phyloP scores from a whole-genome alignment of 2,797 vertebrate genomes.

The Sebastes melanostomus region DNA sequence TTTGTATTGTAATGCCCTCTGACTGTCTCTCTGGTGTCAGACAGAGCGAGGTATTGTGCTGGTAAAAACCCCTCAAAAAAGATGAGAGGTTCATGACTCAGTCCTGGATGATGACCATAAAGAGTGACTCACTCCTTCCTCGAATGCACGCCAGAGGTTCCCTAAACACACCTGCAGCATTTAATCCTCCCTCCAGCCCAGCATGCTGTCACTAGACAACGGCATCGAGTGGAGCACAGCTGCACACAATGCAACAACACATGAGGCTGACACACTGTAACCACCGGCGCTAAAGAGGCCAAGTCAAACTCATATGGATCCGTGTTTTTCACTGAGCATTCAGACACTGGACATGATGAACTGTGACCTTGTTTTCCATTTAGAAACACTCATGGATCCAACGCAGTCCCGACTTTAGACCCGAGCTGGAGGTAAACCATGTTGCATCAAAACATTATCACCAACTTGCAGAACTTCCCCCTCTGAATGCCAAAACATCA shows the following conservation, averaged over 20 bases:
- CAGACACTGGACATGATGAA: background rate
- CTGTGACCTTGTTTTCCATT: background rate
- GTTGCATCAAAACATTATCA: conserved; percentile 2
- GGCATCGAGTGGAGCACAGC: conserved; percentile 59
- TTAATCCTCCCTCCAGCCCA: conserved; percentile 68
- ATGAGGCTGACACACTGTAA: conserved; percentile 30
- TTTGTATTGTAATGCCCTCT: conserved; percentile 46
- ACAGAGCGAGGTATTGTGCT: conserved; percentile 45
- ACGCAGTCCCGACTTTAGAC: background rate
- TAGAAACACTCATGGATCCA: background rate
- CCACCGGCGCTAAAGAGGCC: background rate
- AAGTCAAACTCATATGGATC: conserved; percentile 20
- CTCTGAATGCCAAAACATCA: conserved; percentile 10
- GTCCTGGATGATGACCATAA: conserved; percentile 71
- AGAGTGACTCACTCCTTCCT: conserved; percentile 84
- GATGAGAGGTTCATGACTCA: conserved; percentile 75
- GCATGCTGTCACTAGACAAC: conserved; percentile 66
- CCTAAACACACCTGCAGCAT: conserved; percentile 81
- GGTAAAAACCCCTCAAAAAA: conserved; percentile 56
- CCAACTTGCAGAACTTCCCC: background rate
- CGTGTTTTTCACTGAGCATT: conserved; percentile 12
- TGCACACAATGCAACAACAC: conserved; percentile 56
- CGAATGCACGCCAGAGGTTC: conserved; percentile 69
- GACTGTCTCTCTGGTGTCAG: conserved; percentile 35
- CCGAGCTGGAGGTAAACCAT: conserved; percentile 1